Base-by-base conservation (phyloP, 2,888 invertebrate genomes). In the Cinara cedri region DNA sequence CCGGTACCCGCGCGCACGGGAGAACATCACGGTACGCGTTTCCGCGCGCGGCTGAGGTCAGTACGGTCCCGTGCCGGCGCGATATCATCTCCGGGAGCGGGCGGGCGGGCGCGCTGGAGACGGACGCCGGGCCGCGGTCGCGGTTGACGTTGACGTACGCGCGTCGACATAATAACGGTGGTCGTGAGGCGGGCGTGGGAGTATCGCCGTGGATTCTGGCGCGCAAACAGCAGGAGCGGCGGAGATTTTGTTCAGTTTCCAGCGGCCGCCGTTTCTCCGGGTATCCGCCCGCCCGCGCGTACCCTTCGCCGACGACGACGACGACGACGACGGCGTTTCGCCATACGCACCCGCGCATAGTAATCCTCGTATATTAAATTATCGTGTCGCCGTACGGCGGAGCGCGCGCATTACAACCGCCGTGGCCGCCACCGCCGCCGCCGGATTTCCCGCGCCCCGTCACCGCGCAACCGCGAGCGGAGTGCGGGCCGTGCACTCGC, bases 91-190 rank as follows among this genome's bases (percentile, higher is more conserved):
- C 46, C 26, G 19, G 26, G 21, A 11, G 26, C 26, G 46, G 46
- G n/a, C 6, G 21, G 19, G 14, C 24, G 65, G 19, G 10, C n/a
- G 16, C 34, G 68, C 4, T 34, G 6, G 34, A n/a, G 42, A 63
- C 63, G 42, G 8, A 24, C 49, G 46, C 16, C 24, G 3, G 21
- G 19, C 21, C 24, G 65, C 34, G 24, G 34, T 4, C n/a, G 16
- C 75, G 75, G 75, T 55, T 75, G 75, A 76, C 76, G 76, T 76
- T 76, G 76, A 76, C 66, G 76, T 76, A 57, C 76, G 57, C 66
- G 55, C 76, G 19, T 57, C 76, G 66, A 57, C 76, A 57, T 76
- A 49, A 76, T 68, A 76, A 75, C 75, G 75, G 55, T 44, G 9
- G 55, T 54, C 16, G n/a, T 8, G 44, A 55, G 57, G 76, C 76